phyloP scores from a whole-genome alignment of 2,888 invertebrate species.

The Drosophila borealis region DNA sequence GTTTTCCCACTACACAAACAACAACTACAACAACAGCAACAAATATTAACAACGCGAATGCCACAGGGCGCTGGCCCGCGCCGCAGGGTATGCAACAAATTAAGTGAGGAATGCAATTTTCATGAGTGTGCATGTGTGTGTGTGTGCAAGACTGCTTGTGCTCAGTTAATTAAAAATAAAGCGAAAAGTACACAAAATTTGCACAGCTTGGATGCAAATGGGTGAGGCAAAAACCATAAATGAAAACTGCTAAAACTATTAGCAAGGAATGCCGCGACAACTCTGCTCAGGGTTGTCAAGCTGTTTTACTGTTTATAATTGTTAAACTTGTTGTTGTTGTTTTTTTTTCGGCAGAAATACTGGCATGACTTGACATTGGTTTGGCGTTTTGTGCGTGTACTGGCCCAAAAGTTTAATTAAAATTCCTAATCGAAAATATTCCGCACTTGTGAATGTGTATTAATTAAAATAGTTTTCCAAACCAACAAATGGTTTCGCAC shows the following conservation, averaged over 20 bases:
- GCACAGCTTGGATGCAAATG: conserved; percentile 34
- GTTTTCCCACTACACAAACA: conserved; percentile 33
- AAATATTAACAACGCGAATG: conserved; percentile 55
- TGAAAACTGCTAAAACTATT: conserved; percentile 70
- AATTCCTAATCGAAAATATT: conserved; percentile 80
- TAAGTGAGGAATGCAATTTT: conserved; percentile 69
- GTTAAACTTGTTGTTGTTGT: conserved; percentile 33
- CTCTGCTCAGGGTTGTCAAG: conserved; percentile 66
- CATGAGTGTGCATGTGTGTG: conserved; percentile 10
- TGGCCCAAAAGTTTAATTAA: conserved; percentile 79
- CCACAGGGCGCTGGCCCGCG: conserved; percentile 26
- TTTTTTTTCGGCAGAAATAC: conserved; percentile 12
- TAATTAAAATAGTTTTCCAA: conserved; percentile 82
- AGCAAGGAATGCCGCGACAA: conserved; percentile 66
- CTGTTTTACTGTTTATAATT: conserved; percentile 44
- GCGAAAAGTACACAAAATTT: conserved; percentile 37
- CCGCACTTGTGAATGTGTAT: conserved; percentile 76
- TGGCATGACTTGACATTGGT: conserved; percentile 13
- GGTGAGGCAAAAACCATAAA: conserved; percentile 46
- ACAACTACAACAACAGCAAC: conserved; percentile 10
- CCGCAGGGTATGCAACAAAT: conserved; percentile 72
- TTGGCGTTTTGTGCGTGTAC: conserved; percentile 46
- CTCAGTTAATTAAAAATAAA: conserved; percentile 54
- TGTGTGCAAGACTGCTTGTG: conserved; percentile 10
- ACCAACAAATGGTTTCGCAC: conserved; percentile 48